Conservation (phyloP, 2,888 invertebrate species). For the Celastrina argiolus region DNA sequence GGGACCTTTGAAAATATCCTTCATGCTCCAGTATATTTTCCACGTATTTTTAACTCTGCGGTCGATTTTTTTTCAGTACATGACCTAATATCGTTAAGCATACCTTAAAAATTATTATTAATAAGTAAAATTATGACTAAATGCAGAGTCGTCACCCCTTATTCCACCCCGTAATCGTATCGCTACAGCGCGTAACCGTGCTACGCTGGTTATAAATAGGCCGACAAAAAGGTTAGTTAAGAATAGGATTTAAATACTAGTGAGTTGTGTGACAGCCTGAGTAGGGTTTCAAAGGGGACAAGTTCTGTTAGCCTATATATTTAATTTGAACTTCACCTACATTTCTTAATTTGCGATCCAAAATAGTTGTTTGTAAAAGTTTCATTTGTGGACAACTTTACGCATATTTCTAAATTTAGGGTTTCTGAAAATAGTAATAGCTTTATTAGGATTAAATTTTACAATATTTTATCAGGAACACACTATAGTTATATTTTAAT, state of each 20-base stretch:
- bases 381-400: background rate
- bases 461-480: too few relatives aligned
- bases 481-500: too few relatives aligned
- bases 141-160: background rate
- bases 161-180: background rate
- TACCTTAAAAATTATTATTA: background rate
- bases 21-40: too few relatives aligned
- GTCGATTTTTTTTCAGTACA: too few relatives aligned
- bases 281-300: background rate
- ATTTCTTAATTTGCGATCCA: background rate
- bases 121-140: too few relatives aligned
- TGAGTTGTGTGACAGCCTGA: conserved; percentile 1
- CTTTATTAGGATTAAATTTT: background rate
- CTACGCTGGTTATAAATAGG: conserved; percentile 12
- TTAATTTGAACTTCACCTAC: background rate
- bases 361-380: background rate
- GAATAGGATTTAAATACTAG: background rate
- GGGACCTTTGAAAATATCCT: too few relatives aligned
- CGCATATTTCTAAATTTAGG: background rate
- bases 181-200: conserved; percentile 9
- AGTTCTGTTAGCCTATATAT: background rate
- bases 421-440: background rate
- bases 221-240: conserved; percentile 4
- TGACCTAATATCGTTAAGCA: background rate
- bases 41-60: too few relatives aligned